phyloP scores from a whole-genome alignment of 2,888 invertebrate species.

The Agonopterix arenella region DNA sequence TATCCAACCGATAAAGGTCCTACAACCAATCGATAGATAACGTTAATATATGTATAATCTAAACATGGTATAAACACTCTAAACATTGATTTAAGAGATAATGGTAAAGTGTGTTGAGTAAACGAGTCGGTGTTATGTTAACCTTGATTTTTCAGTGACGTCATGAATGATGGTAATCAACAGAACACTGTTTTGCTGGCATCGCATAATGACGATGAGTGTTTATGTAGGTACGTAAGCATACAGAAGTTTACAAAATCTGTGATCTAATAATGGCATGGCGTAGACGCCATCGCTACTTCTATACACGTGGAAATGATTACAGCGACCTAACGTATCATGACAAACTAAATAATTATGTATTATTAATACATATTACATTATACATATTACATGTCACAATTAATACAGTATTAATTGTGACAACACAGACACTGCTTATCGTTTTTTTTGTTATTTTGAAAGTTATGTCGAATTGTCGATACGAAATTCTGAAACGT shows the following conservation, averaged over 20 bases:
- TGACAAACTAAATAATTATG: too few species aligned
- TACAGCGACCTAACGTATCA: too few species aligned
- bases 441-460: too few species aligned
- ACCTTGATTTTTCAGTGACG: constrained; percentile 4
- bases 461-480: too few species aligned
- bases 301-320: too few species aligned
- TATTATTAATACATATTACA: too few species aligned
- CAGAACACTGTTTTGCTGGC: constrained; percentile 2
- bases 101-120: constrained; percentile 4
- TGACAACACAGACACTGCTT: too few species aligned
- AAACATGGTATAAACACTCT: not conserved
- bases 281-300: not conserved
- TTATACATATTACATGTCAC: too few species aligned
- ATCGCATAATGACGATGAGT: constrained; percentile 6
- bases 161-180: constrained; percentile 2
- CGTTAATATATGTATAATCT: not conserved
- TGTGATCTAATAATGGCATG: constrained; percentile 5
- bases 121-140: constrained; percentile 2
- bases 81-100: constrained; percentile 3
- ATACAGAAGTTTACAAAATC: constrained; percentile 4
- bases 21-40: not conserved
- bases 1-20: not conserved
- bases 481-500: too few species aligned
- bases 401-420: too few species aligned
- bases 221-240: not conserved